phyloP scores from a whole-genome alignment of 2,113 vertebrate species.

The Dromas ardeola region DNA sequence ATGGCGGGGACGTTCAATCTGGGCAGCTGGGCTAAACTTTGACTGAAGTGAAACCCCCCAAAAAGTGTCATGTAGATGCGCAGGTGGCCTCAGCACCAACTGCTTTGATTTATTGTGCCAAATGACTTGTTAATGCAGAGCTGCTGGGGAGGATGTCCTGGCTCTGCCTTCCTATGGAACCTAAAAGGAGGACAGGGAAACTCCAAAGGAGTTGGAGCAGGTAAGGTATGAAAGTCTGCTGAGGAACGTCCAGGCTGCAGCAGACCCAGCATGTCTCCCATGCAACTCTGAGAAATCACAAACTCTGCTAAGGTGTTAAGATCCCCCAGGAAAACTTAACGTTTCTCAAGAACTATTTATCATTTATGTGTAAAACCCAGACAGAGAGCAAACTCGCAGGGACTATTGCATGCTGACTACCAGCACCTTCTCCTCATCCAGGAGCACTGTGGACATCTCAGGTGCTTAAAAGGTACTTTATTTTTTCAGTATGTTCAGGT shows the following conservation, averaged over 20 bases:
- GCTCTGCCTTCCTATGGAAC: not conserved
- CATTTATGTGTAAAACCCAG: not conserved
- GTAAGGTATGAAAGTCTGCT: not conserved
- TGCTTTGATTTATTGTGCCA: not conserved
- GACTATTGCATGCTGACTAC: not conserved
- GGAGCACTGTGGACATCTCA: not conserved
- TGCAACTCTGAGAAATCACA: not conserved
- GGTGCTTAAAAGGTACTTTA: not conserved
- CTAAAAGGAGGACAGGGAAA: not conserved
- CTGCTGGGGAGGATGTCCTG: not conserved
- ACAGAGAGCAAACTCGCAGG: not conserved
- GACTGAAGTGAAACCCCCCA: not conserved
- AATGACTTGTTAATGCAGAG: not conserved
- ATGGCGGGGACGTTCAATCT: rapidly evolving
- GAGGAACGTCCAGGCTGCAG: not conserved
- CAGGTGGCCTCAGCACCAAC: not conserved
- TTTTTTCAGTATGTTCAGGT: not conserved
- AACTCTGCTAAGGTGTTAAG: not conserved
- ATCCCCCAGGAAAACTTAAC: not conserved
- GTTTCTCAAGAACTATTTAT: not conserved
- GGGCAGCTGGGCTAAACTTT: not conserved
- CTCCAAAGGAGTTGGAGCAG: not conserved
- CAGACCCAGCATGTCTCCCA: rapidly evolving
- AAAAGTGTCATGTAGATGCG: too few species aligned
- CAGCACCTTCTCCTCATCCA: not conserved